These are phyloP conservation scores for Tenthredo mesomela DNA, from an alignment of 2,888 invertebrate species.

Conservation along the genomic window DNA sequence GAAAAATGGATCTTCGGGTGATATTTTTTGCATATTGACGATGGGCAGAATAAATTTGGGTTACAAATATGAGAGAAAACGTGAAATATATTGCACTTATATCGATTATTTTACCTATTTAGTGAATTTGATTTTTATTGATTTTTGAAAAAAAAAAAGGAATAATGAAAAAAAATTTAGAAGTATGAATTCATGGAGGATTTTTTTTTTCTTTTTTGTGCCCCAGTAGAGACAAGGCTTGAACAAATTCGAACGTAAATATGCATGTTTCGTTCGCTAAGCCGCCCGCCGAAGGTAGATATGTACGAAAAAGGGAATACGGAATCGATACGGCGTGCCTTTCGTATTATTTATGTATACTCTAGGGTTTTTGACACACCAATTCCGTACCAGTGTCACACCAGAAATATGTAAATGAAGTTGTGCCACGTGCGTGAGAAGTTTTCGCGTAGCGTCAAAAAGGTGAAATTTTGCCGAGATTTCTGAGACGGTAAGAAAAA, in stretches of 20 bases:
- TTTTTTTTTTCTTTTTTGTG: neutral
- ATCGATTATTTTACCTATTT: neutral
- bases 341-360: conserved; percentile 36
- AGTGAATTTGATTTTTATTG: neutral
- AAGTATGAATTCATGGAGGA: neutral
- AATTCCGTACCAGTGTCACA: conserved; percentile 27
- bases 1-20: neutral
- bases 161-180: neutral
- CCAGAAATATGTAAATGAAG: conserved; percentile 19
- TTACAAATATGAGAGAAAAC: neutral
- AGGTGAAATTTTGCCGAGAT: neutral
- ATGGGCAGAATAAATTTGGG: neutral
- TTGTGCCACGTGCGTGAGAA: neutral
- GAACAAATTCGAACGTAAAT: neutral
- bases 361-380: conserved; percentile 25
- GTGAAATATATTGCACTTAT: neutral
- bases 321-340: conserved; percentile 12
- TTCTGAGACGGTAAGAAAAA: neutral
- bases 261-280: conserved; percentile 16
- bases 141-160: neutral
- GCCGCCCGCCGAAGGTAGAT: conserved; percentile 2
- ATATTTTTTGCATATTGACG: neutral
- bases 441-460: neutral
- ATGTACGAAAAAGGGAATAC: conserved; percentile 22
- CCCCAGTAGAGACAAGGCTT: neutral